A percentile compares a stretch with the other conserved stretches of the same genome.
Conservation (phyloP, 2,113 vertebrate species). For the Upupa epops region DNA sequence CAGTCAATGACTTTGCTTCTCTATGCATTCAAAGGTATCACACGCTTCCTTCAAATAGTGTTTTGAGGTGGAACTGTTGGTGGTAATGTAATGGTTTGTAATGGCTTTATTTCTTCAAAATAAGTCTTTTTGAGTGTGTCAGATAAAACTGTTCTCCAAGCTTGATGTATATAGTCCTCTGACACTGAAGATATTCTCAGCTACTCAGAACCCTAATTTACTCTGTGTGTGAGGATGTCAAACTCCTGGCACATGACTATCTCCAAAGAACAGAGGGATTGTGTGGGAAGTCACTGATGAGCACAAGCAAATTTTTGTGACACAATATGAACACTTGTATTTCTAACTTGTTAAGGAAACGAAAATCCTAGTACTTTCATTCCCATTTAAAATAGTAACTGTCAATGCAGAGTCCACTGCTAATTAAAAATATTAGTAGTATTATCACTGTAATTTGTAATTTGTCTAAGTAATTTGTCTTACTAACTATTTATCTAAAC, state of each 20-base stretch:
- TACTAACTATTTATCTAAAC: not conserved
- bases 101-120: not conserved
- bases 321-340: not conserved
- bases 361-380: not conserved
- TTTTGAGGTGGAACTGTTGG: not conserved
- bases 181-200: not conserved
- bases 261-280: not conserved
- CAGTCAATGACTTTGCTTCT: not conserved
- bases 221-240: not conserved
- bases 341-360: not conserved
- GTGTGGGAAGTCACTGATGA: not conserved
- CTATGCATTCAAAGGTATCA: not conserved
- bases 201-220: not conserved
- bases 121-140: not conserved
- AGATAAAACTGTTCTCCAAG: not conserved
- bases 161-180: not conserved
- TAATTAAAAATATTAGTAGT: constrained; percentile 5
- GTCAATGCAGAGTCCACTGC: not conserved
- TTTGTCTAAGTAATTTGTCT: not conserved
- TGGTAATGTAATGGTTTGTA: not conserved
- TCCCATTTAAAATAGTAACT: not conserved
- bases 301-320: not conserved
- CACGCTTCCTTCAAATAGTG: not conserved
- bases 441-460: not conserved
- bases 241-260: not conserved